Base-by-base conservation (phyloP, 1,140 invertebrate genomes). In the Heliothis virescens region DNA sequence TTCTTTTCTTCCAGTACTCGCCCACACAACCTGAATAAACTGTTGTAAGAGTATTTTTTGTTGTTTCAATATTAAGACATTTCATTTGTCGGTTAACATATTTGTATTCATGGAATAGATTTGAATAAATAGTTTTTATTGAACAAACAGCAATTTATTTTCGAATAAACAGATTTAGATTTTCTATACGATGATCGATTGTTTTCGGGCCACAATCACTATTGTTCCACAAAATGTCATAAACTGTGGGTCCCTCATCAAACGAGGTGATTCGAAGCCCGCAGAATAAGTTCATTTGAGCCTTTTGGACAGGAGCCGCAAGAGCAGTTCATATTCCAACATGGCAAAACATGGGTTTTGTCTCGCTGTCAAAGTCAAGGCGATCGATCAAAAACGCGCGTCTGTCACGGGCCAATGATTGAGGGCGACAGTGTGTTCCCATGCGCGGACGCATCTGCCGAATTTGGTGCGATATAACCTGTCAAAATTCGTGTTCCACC, bases 361-460 rank as follows among this genome's bases (percentile, higher is more conserved):
- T 84, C 74, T 79, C 79, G 50, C 72, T 79, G 84, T 79, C 82
- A 85, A 18, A 73, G 62, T 77, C 73, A 83, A 29, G 72, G 78
- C 82, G 81, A 89, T 90, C 89, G 84, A 90, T 91, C 89, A 87
- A 80, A 83, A 74, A 79, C 74, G 52, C 18, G 13, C 13, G 53
- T 76, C 83, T 87, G 88, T 88, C 87, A 86, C 77, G 55, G 75
- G 60, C 50, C 60, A 82, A 84, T 86, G 86, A 87, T 86, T 83
- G 84, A 88, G 80, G 80, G 78, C 79, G 67, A 65, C 72, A 77
- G 59, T 21, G 5, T 57, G 59, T 62, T 74, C 75, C 52, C 74
- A 63, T 79, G 83, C 57, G 63, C 78, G 60, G 69, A 60, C 79
- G 85, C 87, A 86, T 85, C 85, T 85, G 86, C 86, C 86, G 81